These are phyloP conservation scores for Philopedon plagiatum DNA, from an alignment of 2,888 invertebrate genomes.

Conservation along the genomic window DNA sequence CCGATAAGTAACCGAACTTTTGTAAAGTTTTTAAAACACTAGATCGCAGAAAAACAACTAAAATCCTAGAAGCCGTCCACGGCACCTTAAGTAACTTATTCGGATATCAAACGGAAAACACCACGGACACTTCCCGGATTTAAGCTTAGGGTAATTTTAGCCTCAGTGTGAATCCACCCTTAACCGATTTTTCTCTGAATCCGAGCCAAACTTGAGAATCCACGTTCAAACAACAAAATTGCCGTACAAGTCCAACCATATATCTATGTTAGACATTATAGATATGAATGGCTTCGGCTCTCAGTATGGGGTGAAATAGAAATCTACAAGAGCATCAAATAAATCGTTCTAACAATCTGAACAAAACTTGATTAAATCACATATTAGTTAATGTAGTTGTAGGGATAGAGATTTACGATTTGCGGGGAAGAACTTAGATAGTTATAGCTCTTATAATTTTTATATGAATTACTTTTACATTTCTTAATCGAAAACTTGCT, in stretches of 20 bases:
- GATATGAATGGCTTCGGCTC: constrained; percentile 36
- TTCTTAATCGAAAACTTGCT: too few species aligned
- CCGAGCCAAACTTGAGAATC: neutral
- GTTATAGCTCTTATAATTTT: neutral
- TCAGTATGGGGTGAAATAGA: constrained; percentile 42
- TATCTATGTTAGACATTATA: constrained; percentile 43
- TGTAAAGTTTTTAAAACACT: too few species aligned
- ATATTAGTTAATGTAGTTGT: constrained; percentile 45
- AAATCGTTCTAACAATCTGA: constrained; percentile 45
- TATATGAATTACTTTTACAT: too few species aligned
- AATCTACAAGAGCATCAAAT: constrained; percentile 38
- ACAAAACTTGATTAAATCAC: constrained; percentile 47
- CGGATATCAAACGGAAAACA: too few species aligned
- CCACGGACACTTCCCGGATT: too few species aligned
- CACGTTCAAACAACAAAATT: constrained; percentile 5
- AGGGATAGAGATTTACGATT: constrained; percentile 27
- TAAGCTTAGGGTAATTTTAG: neutral
- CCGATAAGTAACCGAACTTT: too few species aligned
- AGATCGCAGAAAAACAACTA: too few species aligned
- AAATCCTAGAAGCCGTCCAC: too few species aligned
- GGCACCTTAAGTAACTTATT: too few species aligned
- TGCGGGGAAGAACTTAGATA: neutral
- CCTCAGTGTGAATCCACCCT: neutral
- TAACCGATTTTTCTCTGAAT: constrained; percentile 5
- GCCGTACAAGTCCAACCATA: constrained; percentile 12